These are phyloP conservation scores for Camptogramma bilineatum DNA, from an alignment of 2,888 invertebrate species.

Conservation along the genomic window DNA sequence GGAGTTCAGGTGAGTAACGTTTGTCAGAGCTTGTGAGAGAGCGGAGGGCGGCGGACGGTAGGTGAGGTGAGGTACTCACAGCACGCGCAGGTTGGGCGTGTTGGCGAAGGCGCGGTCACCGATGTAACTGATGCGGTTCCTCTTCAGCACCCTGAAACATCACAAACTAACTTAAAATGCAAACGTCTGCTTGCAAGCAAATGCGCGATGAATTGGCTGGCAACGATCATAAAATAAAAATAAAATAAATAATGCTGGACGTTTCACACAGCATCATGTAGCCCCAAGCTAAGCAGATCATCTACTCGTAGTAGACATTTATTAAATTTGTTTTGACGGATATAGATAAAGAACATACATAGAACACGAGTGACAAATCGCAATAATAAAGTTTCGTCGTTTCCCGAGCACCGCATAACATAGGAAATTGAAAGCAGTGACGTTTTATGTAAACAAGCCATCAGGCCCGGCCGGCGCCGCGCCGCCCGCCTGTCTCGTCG, in stretches of 20 bases:
- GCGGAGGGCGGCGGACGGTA: no score
- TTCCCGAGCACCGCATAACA: slow-evolving; percentile 4
- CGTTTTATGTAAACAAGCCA: background rate
- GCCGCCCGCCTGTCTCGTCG: background rate
- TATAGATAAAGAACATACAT: background rate
- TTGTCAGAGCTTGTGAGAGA: no score
- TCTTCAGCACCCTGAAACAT: slow-evolving; percentile 90
- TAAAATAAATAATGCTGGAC: no score
- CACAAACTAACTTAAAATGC: background rate
- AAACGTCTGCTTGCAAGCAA: no score
- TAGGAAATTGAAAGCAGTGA: background rate
- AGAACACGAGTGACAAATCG: slow-evolving; percentile 3
- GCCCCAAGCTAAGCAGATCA: no score
- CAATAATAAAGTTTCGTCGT: background rate
- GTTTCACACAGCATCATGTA: no score
- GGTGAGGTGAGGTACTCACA: slow-evolving; percentile 89
- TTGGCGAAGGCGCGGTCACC: slow-evolving; percentile 92
- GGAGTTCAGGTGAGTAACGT: slow-evolving; percentile 48
- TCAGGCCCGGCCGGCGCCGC: background rate
- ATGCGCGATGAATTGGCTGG: no score
- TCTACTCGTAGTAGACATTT: background rate
- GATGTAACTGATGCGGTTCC: slow-evolving; percentile 93
- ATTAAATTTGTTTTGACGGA: slow-evolving; percentile 12
- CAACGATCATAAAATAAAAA: no score
- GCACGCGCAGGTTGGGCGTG: slow-evolving; percentile 90